Evolutionary conservation across 1,140 invertebrate genomes (phyloP).

Genomic region (Ceratosolen solmsi): DNA sequence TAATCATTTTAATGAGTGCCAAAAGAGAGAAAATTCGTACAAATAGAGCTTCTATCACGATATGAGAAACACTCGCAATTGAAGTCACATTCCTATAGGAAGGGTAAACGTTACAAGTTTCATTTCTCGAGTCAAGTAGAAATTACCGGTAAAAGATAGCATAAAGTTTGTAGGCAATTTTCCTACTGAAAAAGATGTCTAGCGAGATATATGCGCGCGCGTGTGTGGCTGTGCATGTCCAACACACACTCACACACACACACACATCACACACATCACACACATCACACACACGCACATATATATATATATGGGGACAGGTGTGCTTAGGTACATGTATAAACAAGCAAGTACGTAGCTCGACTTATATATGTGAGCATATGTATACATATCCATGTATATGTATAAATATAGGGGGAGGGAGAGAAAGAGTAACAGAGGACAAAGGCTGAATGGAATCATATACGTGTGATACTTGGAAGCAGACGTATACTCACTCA

Average conservation of each 20-base stretch:
- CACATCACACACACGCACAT: too few relatives aligned
- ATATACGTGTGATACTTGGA: constrained; percentile 48
- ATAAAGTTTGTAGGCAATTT: constrained; percentile 42
- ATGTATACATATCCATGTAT: not conserved
- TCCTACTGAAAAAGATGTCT: constrained; percentile 47
- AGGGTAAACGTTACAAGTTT: not conserved
- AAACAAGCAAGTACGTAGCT: too few relatives aligned
- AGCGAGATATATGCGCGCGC: not conserved
- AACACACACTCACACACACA: too few relatives aligned
- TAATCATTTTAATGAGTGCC: not conserved
- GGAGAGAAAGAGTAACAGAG: constrained; percentile 22
- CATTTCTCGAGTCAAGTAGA: constrained; percentile 28
- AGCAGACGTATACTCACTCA: not conserved
- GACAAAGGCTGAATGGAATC: not conserved
- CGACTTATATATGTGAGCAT: too few relatives aligned
- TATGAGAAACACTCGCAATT: constrained; percentile 35
- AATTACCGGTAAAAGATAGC: constrained; percentile 44
- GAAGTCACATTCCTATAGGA: not conserved
- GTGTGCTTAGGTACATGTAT: too few relatives aligned
- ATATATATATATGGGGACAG: too few relatives aligned
- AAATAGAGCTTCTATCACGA: not conserved
- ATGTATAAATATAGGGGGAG: not conserved
- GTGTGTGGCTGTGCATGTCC: too few relatives aligned
- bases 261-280: too few relatives aligned
- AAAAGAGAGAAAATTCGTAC: not conserved